These are phyloP conservation scores for Carposina sasakii DNA, from an alignment of 1,140 invertebrate genomes.

Conservation along the genomic window DNA sequence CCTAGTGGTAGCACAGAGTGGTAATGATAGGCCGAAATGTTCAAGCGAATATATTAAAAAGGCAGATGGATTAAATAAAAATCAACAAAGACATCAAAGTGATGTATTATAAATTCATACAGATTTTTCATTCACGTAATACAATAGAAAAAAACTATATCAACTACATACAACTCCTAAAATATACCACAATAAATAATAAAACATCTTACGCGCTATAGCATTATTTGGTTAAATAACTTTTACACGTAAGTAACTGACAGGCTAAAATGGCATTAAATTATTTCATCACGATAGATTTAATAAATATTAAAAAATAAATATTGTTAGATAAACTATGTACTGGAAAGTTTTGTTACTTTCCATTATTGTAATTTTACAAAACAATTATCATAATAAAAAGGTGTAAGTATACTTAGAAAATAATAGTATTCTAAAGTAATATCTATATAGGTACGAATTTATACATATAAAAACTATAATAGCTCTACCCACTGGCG, in stretches of 20 bases:
- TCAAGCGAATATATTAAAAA: too few species aligned
- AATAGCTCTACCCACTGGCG: too few species aligned
- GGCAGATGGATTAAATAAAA: constrained; percentile 32
- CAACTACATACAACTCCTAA: constrained; percentile 57
- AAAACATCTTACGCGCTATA: constrained; percentile 65
- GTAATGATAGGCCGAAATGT: too few species aligned
- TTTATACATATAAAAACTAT: too few species aligned
- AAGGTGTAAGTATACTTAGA: too few species aligned
- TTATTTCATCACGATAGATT: constrained; percentile 63
- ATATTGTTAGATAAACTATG: not conserved
- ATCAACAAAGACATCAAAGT: constrained; percentile 50
- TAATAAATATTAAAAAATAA: constrained; percentile 24
- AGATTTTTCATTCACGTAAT: constrained; percentile 63
- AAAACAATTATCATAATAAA: too few species aligned
- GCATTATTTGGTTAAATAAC: constrained; percentile 70
- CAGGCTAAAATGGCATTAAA: constrained; percentile 67
- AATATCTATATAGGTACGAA: too few species aligned
- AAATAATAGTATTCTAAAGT: too few species aligned
- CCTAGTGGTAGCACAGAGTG: too few species aligned
- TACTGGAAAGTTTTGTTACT: too few species aligned
- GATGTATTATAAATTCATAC: constrained; percentile 67
- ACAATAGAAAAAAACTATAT: constrained; percentile 64
- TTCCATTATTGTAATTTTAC: too few species aligned
- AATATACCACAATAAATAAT: constrained; percentile 42
- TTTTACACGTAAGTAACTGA: constrained; percentile 59